Base-by-base conservation (phyloP, 2,888 invertebrate species). In the Heterodera filipjevi region DNA sequence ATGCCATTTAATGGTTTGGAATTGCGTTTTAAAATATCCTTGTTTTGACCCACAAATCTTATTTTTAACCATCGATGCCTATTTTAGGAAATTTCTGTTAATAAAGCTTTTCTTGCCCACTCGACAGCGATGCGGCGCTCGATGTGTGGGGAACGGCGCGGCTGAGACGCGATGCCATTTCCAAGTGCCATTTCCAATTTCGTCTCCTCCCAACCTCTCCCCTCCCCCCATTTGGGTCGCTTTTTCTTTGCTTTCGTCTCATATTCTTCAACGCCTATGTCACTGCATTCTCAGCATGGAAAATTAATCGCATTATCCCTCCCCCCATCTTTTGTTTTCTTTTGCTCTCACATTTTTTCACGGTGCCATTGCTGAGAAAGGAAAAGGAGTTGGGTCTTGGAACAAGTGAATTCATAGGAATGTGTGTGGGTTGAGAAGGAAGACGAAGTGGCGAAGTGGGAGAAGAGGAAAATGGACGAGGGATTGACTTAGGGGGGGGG, bases 251-350 rank as follows among this genome's bases (percentile, higher is more conserved):
- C 27, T 59, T 27, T 27, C 59, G n/a, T 59, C 59, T 59, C 59
- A 59, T 12, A 27, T 59, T 59, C 59, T 59, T 27, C 59, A 27
- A 22, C 59, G 27, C 59, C n/a, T 59, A 12, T 59, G 59, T 59
- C 27, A 59, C 22, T 53, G 10, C 12, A 59, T 59, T 27, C 59
- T 59, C 59, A 8, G 68, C 68, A 0, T 33, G 68, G 33, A 33
- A 68, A 68, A 68, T 68, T 68, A 68, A 68, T 68, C 68, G 68
- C 68, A 68, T 68, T 68, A 68, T 33, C 33, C 49, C 59, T n/a
- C 2, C 39, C 39, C 68, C 33, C 49, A n/a, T n/a, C 27, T n/a
- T 27, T 59, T 59, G 19, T 19, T 59, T 59, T 59, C 59, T 27
- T 59, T 27, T 12, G 59, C 59, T 27, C 27, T 59, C n/a, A 59